Conservation (phyloP, 2,888 invertebrate species). For the Argyra leucocephala region DNA sequence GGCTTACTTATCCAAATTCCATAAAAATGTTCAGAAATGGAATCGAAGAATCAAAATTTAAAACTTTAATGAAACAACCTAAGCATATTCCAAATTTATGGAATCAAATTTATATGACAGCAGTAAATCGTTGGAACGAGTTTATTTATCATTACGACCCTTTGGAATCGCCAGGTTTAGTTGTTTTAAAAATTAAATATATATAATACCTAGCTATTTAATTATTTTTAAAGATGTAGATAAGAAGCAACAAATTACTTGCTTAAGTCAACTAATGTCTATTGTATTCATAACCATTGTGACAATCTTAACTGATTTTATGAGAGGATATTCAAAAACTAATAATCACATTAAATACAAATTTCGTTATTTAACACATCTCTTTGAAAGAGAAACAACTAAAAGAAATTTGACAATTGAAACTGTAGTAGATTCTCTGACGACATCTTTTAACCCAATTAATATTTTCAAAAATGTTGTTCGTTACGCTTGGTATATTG, state of each 20-base stretch:
- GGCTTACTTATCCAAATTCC: constrained; percentile 43
- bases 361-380: constrained; percentile 42
- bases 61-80: constrained; percentile 51
- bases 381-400: constrained; percentile 41
- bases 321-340: constrained; percentile 46
- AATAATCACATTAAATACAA: constrained; percentile 45
- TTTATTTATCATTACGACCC: constrained; percentile 71
- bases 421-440: constrained; percentile 40
- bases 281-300: constrained; percentile 56
- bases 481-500: constrained; percentile 36
- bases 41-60: constrained; percentile 38
- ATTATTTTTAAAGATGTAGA: constrained; percentile 27
- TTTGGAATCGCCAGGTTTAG: constrained; percentile 51
- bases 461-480: constrained; percentile 38
- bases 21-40: constrained; percentile 18
- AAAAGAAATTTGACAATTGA: constrained; percentile 37
- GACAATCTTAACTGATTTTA: constrained; percentile 54
- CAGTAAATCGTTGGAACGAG: constrained; percentile 70
- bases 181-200: not conserved
- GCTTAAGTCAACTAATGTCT: constrained; percentile 45
- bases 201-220: not conserved
- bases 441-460: constrained; percentile 43
- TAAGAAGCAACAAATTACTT: constrained; percentile 30
- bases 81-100: constrained; percentile 57
- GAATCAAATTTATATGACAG: constrained; percentile 56